phyloP scores from a whole-genome alignment of 2,888 invertebrate genomes.

The Sminthurinus aureus region DNA sequence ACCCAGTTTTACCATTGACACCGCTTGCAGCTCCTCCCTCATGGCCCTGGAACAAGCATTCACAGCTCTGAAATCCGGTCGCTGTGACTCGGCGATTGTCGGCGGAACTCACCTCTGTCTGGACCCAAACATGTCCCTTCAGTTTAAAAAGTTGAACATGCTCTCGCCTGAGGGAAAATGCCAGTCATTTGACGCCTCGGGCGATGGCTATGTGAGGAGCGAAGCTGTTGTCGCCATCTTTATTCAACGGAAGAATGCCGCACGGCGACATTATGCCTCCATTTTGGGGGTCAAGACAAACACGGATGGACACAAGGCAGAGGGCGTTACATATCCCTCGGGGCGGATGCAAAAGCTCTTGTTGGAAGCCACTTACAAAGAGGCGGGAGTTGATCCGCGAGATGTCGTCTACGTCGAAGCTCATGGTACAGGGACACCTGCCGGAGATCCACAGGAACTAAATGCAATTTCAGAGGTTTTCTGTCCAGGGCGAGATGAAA shows the following conservation, averaged over 20 bases:
- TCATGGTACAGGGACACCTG: no score
- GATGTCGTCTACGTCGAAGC: no score
- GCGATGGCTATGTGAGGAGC: constrained; percentile 82
- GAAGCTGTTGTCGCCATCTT: no score
- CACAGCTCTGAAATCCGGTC: neutral
- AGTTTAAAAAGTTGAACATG: constrained; percentile 65
- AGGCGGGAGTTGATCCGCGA: neutral
- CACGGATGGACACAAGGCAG: constrained; percentile 76
- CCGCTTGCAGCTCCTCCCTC: no score
- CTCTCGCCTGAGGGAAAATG: constrained; percentile 86
- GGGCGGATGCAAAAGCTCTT: no score
- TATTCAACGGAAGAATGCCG: constrained; percentile 69
- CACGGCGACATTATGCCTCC: constrained; percentile 70
- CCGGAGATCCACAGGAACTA: no score
- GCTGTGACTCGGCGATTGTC: constrained; percentile 7
- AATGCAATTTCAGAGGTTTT: no score
- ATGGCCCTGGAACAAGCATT: no score
- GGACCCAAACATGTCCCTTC: no score
- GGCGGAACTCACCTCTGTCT: neutral
- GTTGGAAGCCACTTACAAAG: neutral
- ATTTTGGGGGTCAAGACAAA: no score
- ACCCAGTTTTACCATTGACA: constrained; percentile 1
- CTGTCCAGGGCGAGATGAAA: no score
- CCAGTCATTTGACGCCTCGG: constrained; percentile 85
- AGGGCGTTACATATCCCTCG: constrained; percentile 63